Evolutionary conservation across 2,888 invertebrate species (phyloP).

Genomic region (Protophormia terraenovae): DNA sequence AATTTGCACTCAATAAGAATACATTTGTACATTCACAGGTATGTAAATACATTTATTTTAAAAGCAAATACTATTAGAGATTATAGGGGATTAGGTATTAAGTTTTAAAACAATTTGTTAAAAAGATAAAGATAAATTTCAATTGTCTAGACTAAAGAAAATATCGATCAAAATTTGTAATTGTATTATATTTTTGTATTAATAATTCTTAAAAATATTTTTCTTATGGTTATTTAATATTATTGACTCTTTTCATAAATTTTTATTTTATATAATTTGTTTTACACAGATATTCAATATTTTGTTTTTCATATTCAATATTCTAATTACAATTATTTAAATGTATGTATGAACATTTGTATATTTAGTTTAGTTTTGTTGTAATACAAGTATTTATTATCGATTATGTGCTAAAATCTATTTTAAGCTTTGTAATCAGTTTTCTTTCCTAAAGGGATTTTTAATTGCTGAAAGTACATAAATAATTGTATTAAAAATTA

Average conservation of each 20-base stretch:
- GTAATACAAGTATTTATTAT: constrained; percentile 24
- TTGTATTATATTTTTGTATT: neutral
- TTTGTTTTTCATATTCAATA: too few species aligned
- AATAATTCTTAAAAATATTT: neutral
- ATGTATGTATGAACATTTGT: neutral
- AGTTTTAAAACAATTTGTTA: neutral
- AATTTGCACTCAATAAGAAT: neutral
- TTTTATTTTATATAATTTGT: too few species aligned
- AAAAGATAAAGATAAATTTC: neutral
- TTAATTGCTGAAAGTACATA: constrained; percentile 2
- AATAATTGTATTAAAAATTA: neutral
- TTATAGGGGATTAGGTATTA: neutral
- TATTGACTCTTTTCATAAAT: too few species aligned
- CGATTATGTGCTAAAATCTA: constrained; percentile 22
- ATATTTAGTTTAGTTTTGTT: neutral
- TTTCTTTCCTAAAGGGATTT: neutral
- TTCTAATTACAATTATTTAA: too few species aligned
- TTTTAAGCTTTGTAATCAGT: constrained; percentile 27
- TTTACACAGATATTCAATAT: too few species aligned
- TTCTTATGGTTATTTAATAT: neutral
- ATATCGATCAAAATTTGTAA: too few species aligned
- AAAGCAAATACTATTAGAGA: neutral
- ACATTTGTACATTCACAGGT: neutral
- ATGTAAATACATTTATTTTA: neutral
- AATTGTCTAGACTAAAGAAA: neutral